Evolutionary conservation across 2,113 vertebrate genomes (phyloP).

Genomic region (Poicephalus meyeri): DNA sequence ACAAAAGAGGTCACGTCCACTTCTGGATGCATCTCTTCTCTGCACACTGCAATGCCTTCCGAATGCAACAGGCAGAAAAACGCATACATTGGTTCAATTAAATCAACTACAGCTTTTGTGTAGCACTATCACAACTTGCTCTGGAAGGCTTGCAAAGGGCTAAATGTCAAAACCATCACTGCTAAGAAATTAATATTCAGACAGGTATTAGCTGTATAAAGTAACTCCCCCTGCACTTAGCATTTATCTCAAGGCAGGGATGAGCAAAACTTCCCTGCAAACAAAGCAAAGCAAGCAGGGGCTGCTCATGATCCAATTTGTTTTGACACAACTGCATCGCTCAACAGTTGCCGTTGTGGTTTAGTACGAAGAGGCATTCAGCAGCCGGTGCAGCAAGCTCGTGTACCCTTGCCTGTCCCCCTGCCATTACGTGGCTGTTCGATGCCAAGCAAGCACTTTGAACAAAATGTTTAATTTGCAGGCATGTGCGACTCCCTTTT

Average conservation of each 20-base stretch:
- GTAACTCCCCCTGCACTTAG: neutral
- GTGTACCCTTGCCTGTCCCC: neutral
- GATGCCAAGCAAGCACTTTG: neutral
- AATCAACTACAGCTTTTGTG: neutral
- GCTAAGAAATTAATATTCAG: neutral
- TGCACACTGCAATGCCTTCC: neutral
- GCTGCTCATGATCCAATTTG: neutral
- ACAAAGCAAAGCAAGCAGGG: neutral
- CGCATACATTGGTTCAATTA: neutral
- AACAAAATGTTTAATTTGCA: slow-evolving; percentile 49
- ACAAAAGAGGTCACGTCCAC: neutral
- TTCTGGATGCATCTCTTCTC: neutral
- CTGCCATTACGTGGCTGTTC: neutral
- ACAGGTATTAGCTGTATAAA: neutral
- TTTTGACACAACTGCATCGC: neutral
- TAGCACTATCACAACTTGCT: neutral
- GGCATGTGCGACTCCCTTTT: neutral
- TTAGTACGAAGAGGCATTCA: neutral
- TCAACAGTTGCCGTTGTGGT: neutral
- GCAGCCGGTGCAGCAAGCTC: neutral
- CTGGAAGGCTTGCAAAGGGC: neutral
- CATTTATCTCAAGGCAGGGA: neutral
- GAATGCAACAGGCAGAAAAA: neutral
- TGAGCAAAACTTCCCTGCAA: neutral
- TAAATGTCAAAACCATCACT: neutral